phyloP scores from a whole-genome alignment of 2,113 vertebrate genomes.

The Corythaixoides concolor region DNA sequence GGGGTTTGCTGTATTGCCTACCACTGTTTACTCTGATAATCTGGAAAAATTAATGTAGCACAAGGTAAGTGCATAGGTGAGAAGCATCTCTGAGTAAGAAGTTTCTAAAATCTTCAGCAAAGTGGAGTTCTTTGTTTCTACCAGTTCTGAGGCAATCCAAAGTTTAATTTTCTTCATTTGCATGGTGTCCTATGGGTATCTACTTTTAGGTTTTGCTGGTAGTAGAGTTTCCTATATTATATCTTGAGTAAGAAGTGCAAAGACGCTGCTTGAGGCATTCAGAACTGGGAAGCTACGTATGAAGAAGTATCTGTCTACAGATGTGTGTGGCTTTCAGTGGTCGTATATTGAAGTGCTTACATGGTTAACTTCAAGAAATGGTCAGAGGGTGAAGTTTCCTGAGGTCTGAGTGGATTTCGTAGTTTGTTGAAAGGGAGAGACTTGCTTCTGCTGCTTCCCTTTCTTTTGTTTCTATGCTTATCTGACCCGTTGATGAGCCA shows the following conservation, averaged over 20 bases:
- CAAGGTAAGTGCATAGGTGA: not conserved
- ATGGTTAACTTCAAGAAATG: not conserved
- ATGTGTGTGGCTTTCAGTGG: not conserved
- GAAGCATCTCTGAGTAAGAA: not conserved
- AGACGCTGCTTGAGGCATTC: not conserved
- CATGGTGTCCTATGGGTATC: not conserved
- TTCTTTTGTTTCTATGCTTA: not conserved
- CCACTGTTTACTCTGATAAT: fast-evolving
- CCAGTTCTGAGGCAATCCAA: not conserved
- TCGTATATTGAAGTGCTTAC: not conserved
- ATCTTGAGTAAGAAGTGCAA: not conserved
- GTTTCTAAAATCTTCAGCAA: not conserved
- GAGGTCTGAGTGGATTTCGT: not conserved
- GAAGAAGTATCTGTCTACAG: not conserved
- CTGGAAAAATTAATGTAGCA: not conserved
- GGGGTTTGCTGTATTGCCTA: not conserved
- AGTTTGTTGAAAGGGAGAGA: not conserved
- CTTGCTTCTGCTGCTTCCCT: not conserved
- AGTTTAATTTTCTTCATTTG: not conserved
- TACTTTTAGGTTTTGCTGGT: not conserved
- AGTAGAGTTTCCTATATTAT: not conserved
- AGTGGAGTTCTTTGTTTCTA: not conserved
- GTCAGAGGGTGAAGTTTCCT: not conserved
- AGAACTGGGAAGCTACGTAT: not conserved
- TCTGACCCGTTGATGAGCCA: not conserved